Evolutionary conservation across 2,888 invertebrate genomes (phyloP), one percentile per base, ranked within the genome.

Genomic region (Pediacus dermestoides): DNA sequence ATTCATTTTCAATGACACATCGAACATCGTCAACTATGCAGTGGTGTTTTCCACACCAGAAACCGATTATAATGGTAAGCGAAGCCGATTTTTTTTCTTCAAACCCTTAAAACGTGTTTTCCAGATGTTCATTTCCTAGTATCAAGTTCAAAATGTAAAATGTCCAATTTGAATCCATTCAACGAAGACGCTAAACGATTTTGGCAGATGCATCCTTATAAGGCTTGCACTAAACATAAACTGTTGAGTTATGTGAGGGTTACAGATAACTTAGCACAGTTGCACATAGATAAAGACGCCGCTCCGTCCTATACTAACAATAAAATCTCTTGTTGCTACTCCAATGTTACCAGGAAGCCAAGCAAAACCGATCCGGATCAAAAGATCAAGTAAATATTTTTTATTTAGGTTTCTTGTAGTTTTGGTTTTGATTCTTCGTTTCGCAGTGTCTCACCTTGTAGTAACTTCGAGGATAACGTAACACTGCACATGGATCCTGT

Each of bases 131-230:
- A 71, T 2, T 77, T 72, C 52, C 58, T 78, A 38, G 73, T 78
- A 2, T 74, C 75, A 70, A 81, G 75, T 57, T 70, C 77, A 22
- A 75, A 73, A 56, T 84, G 83, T 55, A 75, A 74, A 56, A 82
- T 83, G 59, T 72, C 76, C 9, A 75, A 80, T 44, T 52, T 79
- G 39, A 74, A 81, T 57, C 74, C 80, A 3, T 77, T 78, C 48
- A 76, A 78, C 39, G 53, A 59, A 3, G 74, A 76, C 43, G 71
- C 76, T 8, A 73, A 70, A 61, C 65, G 70, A 40, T 74, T 74
- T 44, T 74, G 77, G 42, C 71, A 71, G 26, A 71, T 73, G 13
- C 67, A 71, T 39, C 71, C 73, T 39, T 78, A 77, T 48, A 73
- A 74, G 42, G 50, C 72, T 0, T 82, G 81, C 55, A 66, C 71